These are phyloP conservation scores for Carpatolechia fugitivella DNA, from an alignment of 2,888 invertebrate species.

Conservation along the genomic window DNA sequence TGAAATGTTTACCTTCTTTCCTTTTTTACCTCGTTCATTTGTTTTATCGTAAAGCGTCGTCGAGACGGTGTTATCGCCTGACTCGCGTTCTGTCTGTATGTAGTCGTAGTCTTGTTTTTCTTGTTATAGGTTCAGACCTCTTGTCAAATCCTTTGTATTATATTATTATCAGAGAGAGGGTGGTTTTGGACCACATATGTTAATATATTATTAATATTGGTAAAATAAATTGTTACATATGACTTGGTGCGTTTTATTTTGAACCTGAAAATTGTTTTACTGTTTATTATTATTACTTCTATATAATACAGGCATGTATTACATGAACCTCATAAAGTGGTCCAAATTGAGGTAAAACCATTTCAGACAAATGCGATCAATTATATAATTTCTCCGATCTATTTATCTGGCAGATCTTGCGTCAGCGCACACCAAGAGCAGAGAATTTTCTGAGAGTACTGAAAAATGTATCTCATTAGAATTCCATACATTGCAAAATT, in stretches of 20 bases:
- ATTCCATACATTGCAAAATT: too few species aligned
- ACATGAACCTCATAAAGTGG: too few species aligned
- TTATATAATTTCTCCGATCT: too few species aligned
- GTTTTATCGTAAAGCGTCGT: constrained; percentile 51
- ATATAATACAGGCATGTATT: too few species aligned
- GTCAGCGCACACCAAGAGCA: too few species aligned
- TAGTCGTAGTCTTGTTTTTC: constrained; percentile 65
- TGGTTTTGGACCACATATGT: constrained; percentile 77
- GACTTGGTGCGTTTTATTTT: constrained; percentile 44
- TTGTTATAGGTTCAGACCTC: constrained; percentile 75
- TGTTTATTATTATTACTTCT: too few species aligned
- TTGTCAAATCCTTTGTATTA: constrained; percentile 77
- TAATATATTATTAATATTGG: constrained; percentile 80
- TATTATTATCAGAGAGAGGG: constrained; percentile 75
- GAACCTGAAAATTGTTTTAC: too few species aligned
- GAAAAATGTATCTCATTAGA: too few species aligned
- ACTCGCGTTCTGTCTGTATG: constrained; percentile 39
- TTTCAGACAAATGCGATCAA: too few species aligned
- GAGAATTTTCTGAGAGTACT: too few species aligned
- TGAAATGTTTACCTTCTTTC: constrained; percentile 16
- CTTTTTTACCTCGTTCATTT: constrained; percentile 67
- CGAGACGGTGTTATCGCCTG: constrained; percentile 51
- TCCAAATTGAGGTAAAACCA: too few species aligned
- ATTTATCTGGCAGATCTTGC: too few species aligned
- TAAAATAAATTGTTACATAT: constrained; percentile 79